Conservation (phyloP, 1,140 invertebrate genomes). For the Solenopsis fugax region DNA sequence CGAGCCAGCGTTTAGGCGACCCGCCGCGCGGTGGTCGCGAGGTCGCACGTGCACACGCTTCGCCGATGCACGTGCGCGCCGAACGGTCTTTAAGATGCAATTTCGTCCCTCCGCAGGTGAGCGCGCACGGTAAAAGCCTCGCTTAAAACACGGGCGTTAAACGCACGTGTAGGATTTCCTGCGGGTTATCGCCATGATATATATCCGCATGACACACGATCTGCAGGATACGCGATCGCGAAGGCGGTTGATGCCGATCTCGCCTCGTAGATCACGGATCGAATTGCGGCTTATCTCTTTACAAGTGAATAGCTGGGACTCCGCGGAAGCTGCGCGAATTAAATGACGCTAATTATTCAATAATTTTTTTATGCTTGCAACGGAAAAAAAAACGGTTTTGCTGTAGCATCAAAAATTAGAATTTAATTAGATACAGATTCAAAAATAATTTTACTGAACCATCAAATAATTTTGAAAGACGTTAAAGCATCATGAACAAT, state of each 20-base stretch:
- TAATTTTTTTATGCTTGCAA: too few species aligned
- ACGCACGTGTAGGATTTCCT: constrained; percentile 44
- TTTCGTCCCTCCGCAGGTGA: constrained; percentile 53
- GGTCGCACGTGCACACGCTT: constrained; percentile 25
- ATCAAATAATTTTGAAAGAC: too few species aligned
- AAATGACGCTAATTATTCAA: not conserved
- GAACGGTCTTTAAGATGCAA: constrained; percentile 30
- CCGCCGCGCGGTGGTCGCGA: not conserved
- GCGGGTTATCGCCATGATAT: constrained; percentile 29
- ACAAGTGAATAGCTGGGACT: not conserved
- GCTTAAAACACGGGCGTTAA: constrained; percentile 34
- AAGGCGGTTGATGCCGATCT: constrained; percentile 18
- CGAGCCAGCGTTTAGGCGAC: not conserved
- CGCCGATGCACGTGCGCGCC: constrained; percentile 17
- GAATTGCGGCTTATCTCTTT: not conserved
- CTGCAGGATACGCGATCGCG: constrained; percentile 5
- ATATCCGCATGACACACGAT: constrained; percentile 30
- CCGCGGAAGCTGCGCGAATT: not conserved
- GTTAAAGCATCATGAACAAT: too few species aligned
- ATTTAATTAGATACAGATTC: too few species aligned
- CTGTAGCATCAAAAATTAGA: too few species aligned
- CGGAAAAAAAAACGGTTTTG: too few species aligned
- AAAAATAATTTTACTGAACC: too few species aligned
- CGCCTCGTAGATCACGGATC: not conserved
- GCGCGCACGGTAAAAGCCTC: constrained; percentile 36